Evolutionary conservation across 2,113 vertebrate species (phyloP).

Genomic region (Emydocephalus ijimae): DNA sequence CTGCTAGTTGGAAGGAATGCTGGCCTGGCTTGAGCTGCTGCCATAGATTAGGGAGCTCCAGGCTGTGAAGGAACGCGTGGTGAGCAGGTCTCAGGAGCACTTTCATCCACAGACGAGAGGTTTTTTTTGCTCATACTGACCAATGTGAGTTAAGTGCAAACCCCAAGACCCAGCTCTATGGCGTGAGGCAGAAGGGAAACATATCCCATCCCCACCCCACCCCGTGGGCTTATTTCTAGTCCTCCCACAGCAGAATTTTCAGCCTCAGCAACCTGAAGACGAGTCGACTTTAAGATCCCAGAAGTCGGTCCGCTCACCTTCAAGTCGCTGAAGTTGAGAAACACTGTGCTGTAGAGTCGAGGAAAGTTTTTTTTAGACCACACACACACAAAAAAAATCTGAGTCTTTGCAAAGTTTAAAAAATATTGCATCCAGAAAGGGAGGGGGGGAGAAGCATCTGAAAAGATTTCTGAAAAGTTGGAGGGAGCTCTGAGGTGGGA

Average conservation of each 20-base stretch:
- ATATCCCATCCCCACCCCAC: not conserved
- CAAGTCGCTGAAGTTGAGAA: not conserved
- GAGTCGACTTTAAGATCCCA: not conserved
- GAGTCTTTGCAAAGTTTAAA: not conserved
- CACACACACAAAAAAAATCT: not conserved
- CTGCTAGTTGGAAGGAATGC: constrained; percentile 26
- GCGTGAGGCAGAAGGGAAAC: not conserved
- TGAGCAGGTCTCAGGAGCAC: constrained; percentile 50
- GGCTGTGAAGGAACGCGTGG: constrained; percentile 76
- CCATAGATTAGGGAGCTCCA: constrained; percentile 52
- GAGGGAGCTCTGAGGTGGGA: not conserved
- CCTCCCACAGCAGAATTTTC: not conserved
- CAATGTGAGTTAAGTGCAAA: not conserved
- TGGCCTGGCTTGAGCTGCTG: rapidly evolving
- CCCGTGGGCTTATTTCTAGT: not conserved
- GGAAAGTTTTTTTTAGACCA: not conserved
- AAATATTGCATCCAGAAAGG: not conserved
- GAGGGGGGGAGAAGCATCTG: not conserved
- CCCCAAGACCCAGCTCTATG: not conserved
- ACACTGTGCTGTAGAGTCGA: not conserved
- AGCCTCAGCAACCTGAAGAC: not conserved
- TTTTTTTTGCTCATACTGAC: not conserved
- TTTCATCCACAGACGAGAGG: not conserved
- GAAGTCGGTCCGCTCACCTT: not conserved
- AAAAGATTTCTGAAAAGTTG: not conserved